Evolutionary conservation across 2,888 invertebrate genomes (phyloP).

Genomic region (Catocala sponsa): DNA sequence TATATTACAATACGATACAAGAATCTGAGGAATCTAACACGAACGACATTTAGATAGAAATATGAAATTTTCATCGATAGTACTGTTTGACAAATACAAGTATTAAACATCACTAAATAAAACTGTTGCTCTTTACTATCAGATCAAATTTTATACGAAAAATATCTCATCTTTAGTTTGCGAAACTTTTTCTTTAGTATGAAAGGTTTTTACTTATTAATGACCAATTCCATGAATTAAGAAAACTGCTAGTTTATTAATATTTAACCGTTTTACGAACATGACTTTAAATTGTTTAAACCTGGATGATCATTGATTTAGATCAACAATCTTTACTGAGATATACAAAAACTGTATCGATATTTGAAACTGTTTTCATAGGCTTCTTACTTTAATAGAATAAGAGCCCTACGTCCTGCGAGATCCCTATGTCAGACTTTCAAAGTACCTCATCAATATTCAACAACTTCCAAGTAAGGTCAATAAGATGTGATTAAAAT

Average conservation of each 20-base stretch:
- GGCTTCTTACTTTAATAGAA: neutral
- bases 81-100: slow-evolving; percentile 32
- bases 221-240: too few species aligned
- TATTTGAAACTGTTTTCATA: neutral
- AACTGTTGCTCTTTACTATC: too few species aligned
- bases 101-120: neutral
- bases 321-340: too few species aligned
- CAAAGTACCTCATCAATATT: slow-evolving; percentile 39
- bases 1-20: slow-evolving; percentile 56
- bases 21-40: slow-evolving; percentile 67
- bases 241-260: too few species aligned
- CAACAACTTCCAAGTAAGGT: slow-evolving; percentile 24
- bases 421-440: neutral
- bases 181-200: too few species aligned
- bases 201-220: too few species aligned
- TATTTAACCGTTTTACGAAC: too few species aligned
- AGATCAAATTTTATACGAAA: too few species aligned
- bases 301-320: too few species aligned
- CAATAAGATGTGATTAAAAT: slow-evolving; percentile 38
- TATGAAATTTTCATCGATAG: slow-evolving; percentile 48
- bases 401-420: neutral
- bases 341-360: neutral
- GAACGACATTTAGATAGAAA: slow-evolving; percentile 71
- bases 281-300: too few species aligned
- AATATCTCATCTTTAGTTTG: too few species aligned